Percentiles rank a stretch among this genome's conserved stretches.
Evolutionary conservation across 2,113 vertebrate genomes (phyloP).

Genomic region (Chionodraco myersi): DNA sequence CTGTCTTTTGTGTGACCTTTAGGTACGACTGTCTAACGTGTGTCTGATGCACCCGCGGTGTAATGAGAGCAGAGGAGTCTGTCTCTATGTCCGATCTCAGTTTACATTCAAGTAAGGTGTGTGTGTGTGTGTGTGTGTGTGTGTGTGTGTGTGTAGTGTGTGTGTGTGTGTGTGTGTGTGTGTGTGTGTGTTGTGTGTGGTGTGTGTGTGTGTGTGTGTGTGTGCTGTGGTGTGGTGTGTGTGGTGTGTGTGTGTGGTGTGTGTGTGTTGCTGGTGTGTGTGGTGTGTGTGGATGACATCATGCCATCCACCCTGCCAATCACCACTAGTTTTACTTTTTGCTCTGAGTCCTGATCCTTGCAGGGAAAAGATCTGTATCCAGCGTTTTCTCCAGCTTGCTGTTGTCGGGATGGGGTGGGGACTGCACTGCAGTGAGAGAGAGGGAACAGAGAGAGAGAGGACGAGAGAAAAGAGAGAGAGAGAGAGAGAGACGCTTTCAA

Average conservation of each 20-base stretch:
- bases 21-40: conserved; percentile 17
- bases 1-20: conserved; percentile 51
- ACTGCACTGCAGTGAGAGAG: too few relatives aligned
- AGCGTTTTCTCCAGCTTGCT: conserved; percentile 71
- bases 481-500: conserved; percentile 30
- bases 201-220: not conserved
- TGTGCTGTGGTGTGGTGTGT: not conserved
- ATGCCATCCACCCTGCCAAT: conserved; percentile 23
- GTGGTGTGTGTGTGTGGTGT: too few relatives aligned
- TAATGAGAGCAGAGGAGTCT: conserved; percentile 3
- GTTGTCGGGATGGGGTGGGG: too few relatives aligned
- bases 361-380: conserved; percentile 37
- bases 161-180: too few relatives aligned
- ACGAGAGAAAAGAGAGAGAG: conserved; percentile 8
- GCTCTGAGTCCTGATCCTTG: conserved; percentile 67
- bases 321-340: conserved; percentile 35
- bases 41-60: conserved; percentile 15
- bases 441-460: not conserved
- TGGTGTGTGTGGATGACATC: conserved; percentile 55
- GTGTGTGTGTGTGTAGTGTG: too few relatives aligned
- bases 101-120: not conserved
- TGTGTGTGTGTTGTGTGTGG: not conserved
- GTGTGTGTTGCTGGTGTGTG: not conserved
- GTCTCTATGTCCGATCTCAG: conserved; percentile 24
- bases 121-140: not conserved